A percentile compares a stretch with the other conserved stretches of the same genome.
Evolutionary conservation across 2,888 invertebrate species (phyloP).

Genomic region (Ormyrus nitidulus): DNA sequence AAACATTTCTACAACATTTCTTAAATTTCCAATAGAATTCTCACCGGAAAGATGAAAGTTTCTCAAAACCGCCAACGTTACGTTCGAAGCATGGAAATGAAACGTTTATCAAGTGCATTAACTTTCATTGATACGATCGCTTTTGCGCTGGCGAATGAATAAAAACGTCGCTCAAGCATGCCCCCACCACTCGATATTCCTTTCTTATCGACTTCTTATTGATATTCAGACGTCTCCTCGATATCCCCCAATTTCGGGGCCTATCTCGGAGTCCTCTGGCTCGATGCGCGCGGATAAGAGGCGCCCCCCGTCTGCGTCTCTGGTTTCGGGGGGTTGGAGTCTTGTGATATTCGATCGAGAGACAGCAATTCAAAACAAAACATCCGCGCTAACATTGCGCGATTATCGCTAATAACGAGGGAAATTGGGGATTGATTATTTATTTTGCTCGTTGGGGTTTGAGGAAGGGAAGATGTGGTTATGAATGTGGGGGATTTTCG

Average conservation of each 20-base stretch:
- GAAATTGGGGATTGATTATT: too few relatives aligned
- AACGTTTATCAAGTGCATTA: conserved; percentile 37
- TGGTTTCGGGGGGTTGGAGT: conserved; percentile 23
- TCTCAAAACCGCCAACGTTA: too few relatives aligned
- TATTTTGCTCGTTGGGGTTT: too few relatives aligned
- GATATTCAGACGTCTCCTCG: conserved; percentile 46
- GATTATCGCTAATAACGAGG: background rate
- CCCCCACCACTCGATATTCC: conserved; percentile 27
- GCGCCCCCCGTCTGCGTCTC: conserved; percentile 12
- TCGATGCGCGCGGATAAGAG: conserved; percentile 16
- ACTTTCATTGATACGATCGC: conserved; percentile 10
- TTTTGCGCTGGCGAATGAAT: conserved; percentile 23
- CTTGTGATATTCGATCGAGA: conserved; percentile 38
- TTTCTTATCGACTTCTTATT: conserved; percentile 44
- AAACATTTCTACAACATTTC: too few relatives aligned
- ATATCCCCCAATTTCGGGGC: background rate
- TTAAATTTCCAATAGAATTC: too few relatives aligned
- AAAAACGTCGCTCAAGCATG: conserved; percentile 10
- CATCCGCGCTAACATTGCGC: background rate
- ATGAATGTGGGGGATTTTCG: too few relatives aligned
- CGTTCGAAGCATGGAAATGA: background rate
- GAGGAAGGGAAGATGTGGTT: too few relatives aligned
- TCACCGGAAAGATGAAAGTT: too few relatives aligned
- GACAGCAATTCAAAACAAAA: conserved; percentile 18
- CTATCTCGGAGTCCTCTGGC: background rate